phyloP scores from a whole-genome alignment of 2,888 invertebrate species.

The Saturnia pavonia region DNA sequence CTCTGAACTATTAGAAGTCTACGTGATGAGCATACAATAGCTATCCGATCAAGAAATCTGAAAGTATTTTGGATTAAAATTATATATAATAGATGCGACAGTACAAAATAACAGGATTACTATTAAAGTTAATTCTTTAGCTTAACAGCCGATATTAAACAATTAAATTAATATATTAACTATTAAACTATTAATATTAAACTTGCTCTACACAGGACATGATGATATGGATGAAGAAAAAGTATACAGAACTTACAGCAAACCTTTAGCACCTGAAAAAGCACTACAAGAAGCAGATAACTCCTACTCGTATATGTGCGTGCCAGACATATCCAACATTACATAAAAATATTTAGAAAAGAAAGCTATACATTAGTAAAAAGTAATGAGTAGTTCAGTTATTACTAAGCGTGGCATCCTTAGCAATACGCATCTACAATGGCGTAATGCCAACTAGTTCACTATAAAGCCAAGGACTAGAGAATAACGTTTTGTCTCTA shows the following conservation, averaged over 20 bases:
- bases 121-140: not conserved
- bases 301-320: not conserved
- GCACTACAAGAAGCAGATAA: not conserved
- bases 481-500: conserved; percentile 8
- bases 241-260: not conserved
- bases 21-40: not conserved
- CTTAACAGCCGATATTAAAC: not conserved
- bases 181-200: not conserved
- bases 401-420: not conserved
- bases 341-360: not conserved
- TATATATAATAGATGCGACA: not conserved
- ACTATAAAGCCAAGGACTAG: not conserved
- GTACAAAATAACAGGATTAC: not conserved
- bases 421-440: conserved; percentile 4
- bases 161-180: too few relatives aligned
- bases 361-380: not conserved
- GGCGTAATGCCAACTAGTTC: not conserved
- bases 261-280: not conserved
- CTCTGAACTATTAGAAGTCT: not conserved
- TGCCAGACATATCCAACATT: not conserved
- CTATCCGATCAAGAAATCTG: not conserved
- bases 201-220: not conserved
- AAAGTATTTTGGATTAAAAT: not conserved
- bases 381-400: not conserved
- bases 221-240: not conserved